Evolutionary conservation across 2,888 invertebrate species (phyloP).

Genomic region (Pterobdella sp.): DNA sequence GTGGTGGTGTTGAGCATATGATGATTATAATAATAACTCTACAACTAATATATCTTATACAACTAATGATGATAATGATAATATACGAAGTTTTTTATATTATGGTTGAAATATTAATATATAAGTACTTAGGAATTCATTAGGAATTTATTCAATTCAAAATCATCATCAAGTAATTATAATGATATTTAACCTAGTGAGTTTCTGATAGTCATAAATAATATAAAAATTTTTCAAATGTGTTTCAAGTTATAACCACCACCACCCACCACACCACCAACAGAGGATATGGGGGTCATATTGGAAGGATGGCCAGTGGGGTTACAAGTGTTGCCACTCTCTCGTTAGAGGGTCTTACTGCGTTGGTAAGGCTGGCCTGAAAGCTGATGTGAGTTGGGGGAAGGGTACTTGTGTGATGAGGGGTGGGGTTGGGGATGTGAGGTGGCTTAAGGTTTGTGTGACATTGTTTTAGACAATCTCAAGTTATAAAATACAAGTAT

Average conservation of each 20-base stretch:
- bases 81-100: not conserved
- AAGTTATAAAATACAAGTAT: too few relatives aligned
- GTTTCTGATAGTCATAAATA: not conserved
- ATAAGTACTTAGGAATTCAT: not conserved
- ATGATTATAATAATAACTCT: not conserved
- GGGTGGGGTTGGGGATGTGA: not conserved
- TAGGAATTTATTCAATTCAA: not conserved
- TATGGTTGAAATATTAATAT: not conserved
- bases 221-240: too few relatives aligned
- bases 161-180: not conserved
- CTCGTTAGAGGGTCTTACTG: conserved; percentile 59
- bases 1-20: not conserved
- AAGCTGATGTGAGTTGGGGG: not conserved
- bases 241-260: not conserved
- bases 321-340: conserved; percentile 89
- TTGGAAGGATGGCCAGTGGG: conserved; percentile 89
- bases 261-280: not conserved
- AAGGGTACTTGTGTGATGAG: not conserved
- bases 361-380: conserved; percentile 54
- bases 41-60: conserved; percentile 28
- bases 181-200: not conserved
- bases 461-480: too few relatives aligned
- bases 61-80: not conserved
- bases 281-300: conserved; percentile 85
- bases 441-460: too few relatives aligned